Evolutionary conservation across 2,888 invertebrate species (phyloP).

Genomic region (Meandrusa payeni): DNA sequence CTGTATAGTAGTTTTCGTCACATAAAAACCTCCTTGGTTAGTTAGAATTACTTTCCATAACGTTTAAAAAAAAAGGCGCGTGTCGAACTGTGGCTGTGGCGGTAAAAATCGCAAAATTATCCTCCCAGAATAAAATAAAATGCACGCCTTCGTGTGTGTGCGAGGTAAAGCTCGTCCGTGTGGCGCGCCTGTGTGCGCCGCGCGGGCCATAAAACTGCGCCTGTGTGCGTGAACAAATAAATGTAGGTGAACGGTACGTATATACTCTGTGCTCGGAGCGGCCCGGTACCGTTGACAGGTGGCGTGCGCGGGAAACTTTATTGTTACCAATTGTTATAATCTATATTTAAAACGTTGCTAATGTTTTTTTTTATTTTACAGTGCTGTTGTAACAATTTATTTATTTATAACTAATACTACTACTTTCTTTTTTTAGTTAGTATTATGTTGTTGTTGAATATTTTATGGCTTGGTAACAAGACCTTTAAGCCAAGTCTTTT

Average conservation of each 20-base stretch:
- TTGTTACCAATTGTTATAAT: too few relatives aligned
- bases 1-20: too few relatives aligned
- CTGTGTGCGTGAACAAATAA: constrained; percentile 73
- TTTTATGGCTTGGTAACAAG: too few relatives aligned
- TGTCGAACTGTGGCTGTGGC: constrained; percentile 26
- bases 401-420: too few relatives aligned
- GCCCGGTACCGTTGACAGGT: constrained; percentile 43
- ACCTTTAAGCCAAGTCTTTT: too few relatives aligned
- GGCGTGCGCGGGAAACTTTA: too few relatives aligned
- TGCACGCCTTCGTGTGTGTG: constrained; percentile 36
- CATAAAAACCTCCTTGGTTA: constrained; percentile 5
- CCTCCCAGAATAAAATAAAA: constrained; percentile 51
- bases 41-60: constrained; percentile 12
- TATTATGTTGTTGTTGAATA: too few relatives aligned
- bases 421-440: too few relatives aligned
- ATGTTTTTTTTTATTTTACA: too few relatives aligned
- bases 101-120: constrained; percentile 59
- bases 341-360: too few relatives aligned
- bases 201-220: constrained; percentile 59
- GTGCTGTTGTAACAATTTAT: too few relatives aligned
- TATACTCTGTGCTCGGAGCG: constrained; percentile 49
- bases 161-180: constrained; percentile 34
- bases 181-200: constrained; percentile 40
- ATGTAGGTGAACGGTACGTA: constrained; percentile 75
- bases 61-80: constrained; percentile 7